Evolutionary conservation across 2,888 invertebrate species (phyloP).

Genomic region (Cotesia congregata): DNA sequence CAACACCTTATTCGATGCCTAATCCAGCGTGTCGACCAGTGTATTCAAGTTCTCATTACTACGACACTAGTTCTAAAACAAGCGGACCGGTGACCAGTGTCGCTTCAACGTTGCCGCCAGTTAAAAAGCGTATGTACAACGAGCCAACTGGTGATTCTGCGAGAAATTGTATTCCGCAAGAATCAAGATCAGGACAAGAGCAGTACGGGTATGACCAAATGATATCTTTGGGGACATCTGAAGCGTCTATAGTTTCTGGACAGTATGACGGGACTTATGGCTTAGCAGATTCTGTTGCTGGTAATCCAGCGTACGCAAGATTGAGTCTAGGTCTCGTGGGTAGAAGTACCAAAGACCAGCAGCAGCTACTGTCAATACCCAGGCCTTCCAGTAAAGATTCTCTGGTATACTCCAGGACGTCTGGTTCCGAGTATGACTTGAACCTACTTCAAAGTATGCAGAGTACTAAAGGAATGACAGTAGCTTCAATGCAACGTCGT

Average conservation of each 20-base stretch:
- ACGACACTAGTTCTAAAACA: constrained; percentile 59
- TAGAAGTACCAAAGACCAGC: constrained; percentile 61
- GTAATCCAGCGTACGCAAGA: constrained; percentile 63
- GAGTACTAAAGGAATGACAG: constrained; percentile 58
- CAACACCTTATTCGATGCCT: constrained; percentile 64
- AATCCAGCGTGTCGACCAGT: constrained; percentile 61
- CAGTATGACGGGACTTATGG: constrained; percentile 65
- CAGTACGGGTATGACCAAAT: constrained; percentile 65
- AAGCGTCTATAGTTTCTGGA: constrained; percentile 56
- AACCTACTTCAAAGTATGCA: constrained; percentile 65
- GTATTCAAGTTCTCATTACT: constrained; percentile 65
- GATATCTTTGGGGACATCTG: constrained; percentile 60
- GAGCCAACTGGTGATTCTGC: constrained; percentile 55
- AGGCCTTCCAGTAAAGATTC: constrained; percentile 67
- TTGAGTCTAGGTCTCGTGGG: constrained; percentile 63
- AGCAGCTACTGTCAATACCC: constrained; percentile 64
- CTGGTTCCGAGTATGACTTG: constrained; percentile 61
- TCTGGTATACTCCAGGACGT: constrained; percentile 56
- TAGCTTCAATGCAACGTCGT: constrained; percentile 42
- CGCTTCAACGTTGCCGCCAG: constrained; percentile 58
- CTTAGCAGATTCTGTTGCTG: constrained; percentile 60
- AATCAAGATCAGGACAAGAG: constrained; percentile 55
- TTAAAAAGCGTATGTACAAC: constrained; percentile 66
- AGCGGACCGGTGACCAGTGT: constrained; percentile 46
- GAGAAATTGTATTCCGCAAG: constrained; percentile 55